phyloP scores from a whole-genome alignment of 37 sponge, comb jelly and placozoan genomes.

The Chondrosia reniformis region DNA sequence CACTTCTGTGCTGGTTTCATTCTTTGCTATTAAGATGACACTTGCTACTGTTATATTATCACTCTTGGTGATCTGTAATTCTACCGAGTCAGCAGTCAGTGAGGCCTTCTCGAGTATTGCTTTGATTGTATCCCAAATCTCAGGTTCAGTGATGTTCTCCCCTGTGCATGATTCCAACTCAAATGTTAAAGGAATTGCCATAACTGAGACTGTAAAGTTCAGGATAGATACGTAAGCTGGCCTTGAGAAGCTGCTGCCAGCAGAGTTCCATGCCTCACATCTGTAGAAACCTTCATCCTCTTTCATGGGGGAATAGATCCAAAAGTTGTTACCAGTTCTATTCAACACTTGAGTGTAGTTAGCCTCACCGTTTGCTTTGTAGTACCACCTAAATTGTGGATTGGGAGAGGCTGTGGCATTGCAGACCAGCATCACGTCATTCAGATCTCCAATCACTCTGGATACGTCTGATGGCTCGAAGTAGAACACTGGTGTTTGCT shows the following conservation, averaged over 20 bases:
- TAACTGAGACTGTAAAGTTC: neutral
- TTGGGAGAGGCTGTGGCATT: constrained; percentile 2
- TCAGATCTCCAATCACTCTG: neutral
- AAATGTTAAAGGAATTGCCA: neutral
- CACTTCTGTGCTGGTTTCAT: neutral
- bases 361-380: neutral
- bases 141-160: neutral
- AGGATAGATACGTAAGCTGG: neutral
- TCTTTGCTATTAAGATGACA: neutral
- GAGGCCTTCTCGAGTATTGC: neutral
- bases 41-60: neutral
- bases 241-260: neutral
- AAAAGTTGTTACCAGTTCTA: neutral
- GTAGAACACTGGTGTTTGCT: constrained; percentile 9
- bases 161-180: neutral
- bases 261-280: constrained; percentile 26
- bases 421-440: neutral
- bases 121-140: neutral
- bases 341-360: neutral
- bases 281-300: constrained; percentile 11
- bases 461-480: constrained; percentile 4
- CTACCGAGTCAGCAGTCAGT: neutral
- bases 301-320: neutral
- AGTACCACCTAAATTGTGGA: constrained; percentile 20
- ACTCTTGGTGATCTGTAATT: neutral